Base-by-base conservation (phyloP, 92 coral and sea anemone genomes). In the Ricordea florida region DNA sequence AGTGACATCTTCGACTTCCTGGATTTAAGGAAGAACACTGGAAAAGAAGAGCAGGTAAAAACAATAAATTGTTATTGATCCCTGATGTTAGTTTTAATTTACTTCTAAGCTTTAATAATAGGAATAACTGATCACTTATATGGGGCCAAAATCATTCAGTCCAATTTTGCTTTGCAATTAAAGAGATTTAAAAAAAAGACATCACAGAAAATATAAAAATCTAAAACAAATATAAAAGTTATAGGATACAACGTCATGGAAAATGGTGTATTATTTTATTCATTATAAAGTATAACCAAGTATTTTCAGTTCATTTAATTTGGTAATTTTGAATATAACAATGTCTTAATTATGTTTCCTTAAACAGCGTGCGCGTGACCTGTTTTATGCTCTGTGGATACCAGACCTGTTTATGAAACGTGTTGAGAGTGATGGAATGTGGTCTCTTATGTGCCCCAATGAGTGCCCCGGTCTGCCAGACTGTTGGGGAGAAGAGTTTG, bases 391-490 rank as follows among this genome's bases (percentile, higher is more conserved):
- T 3, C 71, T 94, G 32, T 94, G 98, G 98, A 69, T 94, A 29
- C 97, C 98, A 36, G 98, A 94, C 42, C 67, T 94, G 62, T 94
- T 94, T 16, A 94, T 94, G 98, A 82, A 76, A 38, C 92, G 98
- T 33, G 93, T 89, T 16, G 94, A 94, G 66, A 77, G 41, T n/a
- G 80, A 94, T 42, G 90, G 66, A 11, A 61, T 80, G 36, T 94
- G 98, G 98, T 85, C 92, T 2, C 79, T 94, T 9, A 94, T 94
- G 98, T 94, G 98, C 33, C 98, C 98, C 0, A 89, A 91, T 57
- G 88, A 94, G 66, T 91, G 97, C 38, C 98, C 98, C 23, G 98
- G 98, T 4, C 74, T 94, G 18, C 86, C 83, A 0, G 98, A 94
- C 31, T 80, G 87, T n/a, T 88, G 86, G 76, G 98, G 98, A 20